Conservation (phyloP, 2,797 vertebrate genomes). For the Borostomias antarcticus region DNA sequence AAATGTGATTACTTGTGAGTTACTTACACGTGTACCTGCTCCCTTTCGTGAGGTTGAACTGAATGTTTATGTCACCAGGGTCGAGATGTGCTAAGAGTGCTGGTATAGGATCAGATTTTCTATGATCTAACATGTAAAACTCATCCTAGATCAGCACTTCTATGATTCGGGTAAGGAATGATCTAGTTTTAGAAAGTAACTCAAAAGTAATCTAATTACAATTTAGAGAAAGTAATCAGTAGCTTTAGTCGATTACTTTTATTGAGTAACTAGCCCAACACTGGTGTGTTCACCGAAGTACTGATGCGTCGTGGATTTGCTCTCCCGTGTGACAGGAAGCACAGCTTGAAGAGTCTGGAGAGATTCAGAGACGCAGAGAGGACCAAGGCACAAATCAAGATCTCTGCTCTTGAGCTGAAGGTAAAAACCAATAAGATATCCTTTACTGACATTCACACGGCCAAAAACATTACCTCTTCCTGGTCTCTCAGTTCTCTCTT, state of each 20-base stretch:
- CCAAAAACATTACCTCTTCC: background rate
- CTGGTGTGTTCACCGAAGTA: background rate
- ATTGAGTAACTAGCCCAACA: background rate
- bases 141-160: too few species aligned
- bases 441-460: background rate
- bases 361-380: constrained; percentile 53
- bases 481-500: background rate
- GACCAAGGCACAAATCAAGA: constrained; percentile 53
- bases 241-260: too few species aligned
- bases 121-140: background rate
- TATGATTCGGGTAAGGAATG: too few species aligned
- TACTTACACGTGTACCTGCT: too few species aligned
- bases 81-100: too few species aligned
- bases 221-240: too few species aligned
- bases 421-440: constrained; percentile 34
- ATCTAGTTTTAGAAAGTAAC: too few species aligned
- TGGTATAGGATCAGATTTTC: too few species aligned
- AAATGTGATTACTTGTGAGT: too few species aligned
- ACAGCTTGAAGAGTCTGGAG: constrained; percentile 53
- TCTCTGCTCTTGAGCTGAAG: constrained; percentile 60
- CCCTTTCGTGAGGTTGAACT: too few species aligned
- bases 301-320: background rate
- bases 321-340: constrained; percentile 51
- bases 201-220: too few species aligned
- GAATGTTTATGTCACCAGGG: too few species aligned